phyloP scores from a whole-genome alignment of 2,113 vertebrate genomes.

The Columba livia region DNA sequence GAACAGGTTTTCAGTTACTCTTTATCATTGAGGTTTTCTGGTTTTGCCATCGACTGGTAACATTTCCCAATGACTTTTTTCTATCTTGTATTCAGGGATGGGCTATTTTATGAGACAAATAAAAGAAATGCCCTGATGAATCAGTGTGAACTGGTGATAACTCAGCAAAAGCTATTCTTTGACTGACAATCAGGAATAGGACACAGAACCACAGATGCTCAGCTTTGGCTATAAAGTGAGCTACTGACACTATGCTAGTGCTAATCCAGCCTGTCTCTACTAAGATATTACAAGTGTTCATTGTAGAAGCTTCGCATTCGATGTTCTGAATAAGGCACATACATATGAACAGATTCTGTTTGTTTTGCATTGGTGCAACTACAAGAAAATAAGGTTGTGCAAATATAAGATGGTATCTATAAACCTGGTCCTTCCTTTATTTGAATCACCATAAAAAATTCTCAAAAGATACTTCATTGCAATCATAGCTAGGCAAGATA shows the following conservation, averaged over 20 bases:
- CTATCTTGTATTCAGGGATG: not conserved
- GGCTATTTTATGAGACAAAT: not conserved
- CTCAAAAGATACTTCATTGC: not conserved
- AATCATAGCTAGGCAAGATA: not conserved
- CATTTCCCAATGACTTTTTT: conserved; percentile 2
- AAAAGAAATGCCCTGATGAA: not conserved
- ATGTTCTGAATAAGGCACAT: not conserved
- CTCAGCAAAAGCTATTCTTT: not conserved
- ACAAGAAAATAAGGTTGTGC: not conserved
- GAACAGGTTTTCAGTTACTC: conserved; percentile 21
- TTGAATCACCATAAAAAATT: not conserved
- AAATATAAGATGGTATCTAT: not conserved
- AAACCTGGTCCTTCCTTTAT: not conserved
- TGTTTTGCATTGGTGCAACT: not conserved
- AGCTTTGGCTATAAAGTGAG: not conserved
- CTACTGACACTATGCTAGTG: not conserved
- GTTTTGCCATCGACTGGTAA: not conserved
- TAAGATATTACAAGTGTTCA: not conserved
- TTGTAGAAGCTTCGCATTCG: not conserved
- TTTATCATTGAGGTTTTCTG: conserved; percentile 2
- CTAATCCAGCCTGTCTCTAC: not conserved
- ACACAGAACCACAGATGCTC: not conserved
- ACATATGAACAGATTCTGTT: not conserved
- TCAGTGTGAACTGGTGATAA: not conserved
- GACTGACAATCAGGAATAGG: not conserved